Evolutionary conservation across 2,888 invertebrate genomes (phyloP).

Genomic region (Pocota personata): DNA sequence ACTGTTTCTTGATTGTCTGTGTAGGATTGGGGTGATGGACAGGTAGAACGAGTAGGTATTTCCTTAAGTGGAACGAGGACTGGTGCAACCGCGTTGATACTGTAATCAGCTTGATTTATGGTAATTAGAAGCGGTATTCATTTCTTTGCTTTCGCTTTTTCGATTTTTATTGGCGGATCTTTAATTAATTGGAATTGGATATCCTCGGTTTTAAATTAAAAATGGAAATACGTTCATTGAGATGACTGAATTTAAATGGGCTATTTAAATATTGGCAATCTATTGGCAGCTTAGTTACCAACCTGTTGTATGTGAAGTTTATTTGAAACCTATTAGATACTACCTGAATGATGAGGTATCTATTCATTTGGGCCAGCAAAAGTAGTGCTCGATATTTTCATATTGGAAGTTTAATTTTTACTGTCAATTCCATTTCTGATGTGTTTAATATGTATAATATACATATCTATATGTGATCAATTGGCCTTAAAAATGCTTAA

Average conservation of each 20-base stretch:
- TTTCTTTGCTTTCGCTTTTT: slow-evolving; percentile 7
- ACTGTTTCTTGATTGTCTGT: slow-evolving; percentile 38
- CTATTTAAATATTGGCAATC: not conserved
- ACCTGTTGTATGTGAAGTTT: not conserved
- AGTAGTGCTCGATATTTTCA: too few species aligned
- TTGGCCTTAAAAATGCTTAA: too few species aligned
- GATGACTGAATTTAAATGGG: not conserved
- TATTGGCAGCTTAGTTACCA: too few species aligned
- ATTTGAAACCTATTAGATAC: too few species aligned
- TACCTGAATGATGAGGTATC: too few species aligned
- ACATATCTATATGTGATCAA: too few species aligned
- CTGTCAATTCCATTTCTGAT: too few species aligned
- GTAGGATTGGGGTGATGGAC: slow-evolving; percentile 21
- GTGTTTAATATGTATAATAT: too few species aligned
- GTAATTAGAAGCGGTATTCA: slow-evolving; percentile 46
- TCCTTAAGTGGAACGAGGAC: not conserved
- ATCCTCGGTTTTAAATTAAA: slow-evolving; percentile 42
- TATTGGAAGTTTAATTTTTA: too few species aligned
- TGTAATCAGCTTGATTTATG: slow-evolving; percentile 65
- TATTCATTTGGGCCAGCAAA: too few species aligned
- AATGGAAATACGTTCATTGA: slow-evolving; percentile 37
- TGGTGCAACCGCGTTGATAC: slow-evolving; percentile 19
- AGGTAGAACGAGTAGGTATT: slow-evolving; percentile 27
- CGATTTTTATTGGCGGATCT: slow-evolving; percentile 20
- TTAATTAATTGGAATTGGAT: slow-evolving; percentile 33